Evolutionary conservation across 1,140 invertebrate species (phyloP).

Genomic region (Rhopalosiphum maidis): DNA sequence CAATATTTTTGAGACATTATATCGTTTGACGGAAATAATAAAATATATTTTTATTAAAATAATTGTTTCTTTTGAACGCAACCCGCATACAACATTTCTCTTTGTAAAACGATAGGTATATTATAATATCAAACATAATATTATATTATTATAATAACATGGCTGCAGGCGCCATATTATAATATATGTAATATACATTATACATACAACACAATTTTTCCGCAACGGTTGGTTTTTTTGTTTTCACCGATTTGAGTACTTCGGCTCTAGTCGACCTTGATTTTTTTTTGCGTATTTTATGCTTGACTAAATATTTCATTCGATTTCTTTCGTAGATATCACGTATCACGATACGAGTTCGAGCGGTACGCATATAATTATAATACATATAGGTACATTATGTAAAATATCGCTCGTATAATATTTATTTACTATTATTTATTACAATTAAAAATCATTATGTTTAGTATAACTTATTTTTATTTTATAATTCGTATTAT

Average conservation of each 20-base stretch:
- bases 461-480: background rate
- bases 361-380: background rate
- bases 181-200: background rate
- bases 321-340: background rate
- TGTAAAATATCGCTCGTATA: background rate
- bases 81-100: background rate
- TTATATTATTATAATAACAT: background rate
- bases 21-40: background rate
- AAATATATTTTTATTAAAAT: background rate
- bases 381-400: background rate
- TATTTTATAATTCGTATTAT: constrained; percentile 12
- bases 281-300: background rate
- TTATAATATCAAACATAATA: background rate
- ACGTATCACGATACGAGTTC: background rate
- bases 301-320: background rate
- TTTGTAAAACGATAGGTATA: background rate
- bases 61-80: background rate
- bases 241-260: constrained; percentile 5
- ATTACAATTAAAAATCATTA: background rate
- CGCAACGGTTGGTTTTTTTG: background rate
- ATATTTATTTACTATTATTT: background rate
- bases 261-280: background rate
- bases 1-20: background rate
- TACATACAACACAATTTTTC: background rate
- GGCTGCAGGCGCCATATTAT: background rate